Conservation (phyloP, 2,888 invertebrate genomes). For the Orchestes rusci region DNA sequence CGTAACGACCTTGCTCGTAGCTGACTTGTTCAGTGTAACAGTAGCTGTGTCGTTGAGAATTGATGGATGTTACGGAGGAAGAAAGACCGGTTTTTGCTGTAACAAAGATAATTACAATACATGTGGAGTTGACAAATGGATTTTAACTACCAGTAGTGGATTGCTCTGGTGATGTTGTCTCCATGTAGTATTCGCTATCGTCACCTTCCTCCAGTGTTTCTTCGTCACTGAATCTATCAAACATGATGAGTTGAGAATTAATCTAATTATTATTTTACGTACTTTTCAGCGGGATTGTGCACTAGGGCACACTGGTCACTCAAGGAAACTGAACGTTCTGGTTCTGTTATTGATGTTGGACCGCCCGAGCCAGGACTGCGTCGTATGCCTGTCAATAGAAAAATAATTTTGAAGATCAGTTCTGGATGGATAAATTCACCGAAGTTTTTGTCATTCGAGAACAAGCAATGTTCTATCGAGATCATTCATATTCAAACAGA, state of each 20-base stretch:
- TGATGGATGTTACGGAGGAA: slow-evolving; percentile 69
- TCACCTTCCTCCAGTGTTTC: slow-evolving; percentile 38
- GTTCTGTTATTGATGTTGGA: slow-evolving; percentile 30
- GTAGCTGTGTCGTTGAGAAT: slow-evolving; percentile 67
- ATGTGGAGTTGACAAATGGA: too few species aligned
- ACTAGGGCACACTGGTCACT: slow-evolving; percentile 49
- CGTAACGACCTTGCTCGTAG: slow-evolving; percentile 66
- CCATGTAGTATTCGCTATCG: slow-evolving; percentile 37
- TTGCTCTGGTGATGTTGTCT: slow-evolving; percentile 37
- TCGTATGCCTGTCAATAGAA: slow-evolving; percentile 37
- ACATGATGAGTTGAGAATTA: too few species aligned
- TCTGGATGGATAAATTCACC: too few species aligned
- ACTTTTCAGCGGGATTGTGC: slow-evolving; percentile 46
- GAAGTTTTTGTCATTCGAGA: too few species aligned
- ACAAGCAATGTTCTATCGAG: too few species aligned
- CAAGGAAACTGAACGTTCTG: slow-evolving; percentile 34
- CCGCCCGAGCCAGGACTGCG: slow-evolving; percentile 44
- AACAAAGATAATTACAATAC: too few species aligned
- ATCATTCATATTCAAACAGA: too few species aligned
- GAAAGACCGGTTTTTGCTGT: slow-evolving; percentile 60
- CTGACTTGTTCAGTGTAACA: slow-evolving; percentile 74
- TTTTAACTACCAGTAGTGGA: too few species aligned
- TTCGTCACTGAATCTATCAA: slow-evolving; percentile 39
- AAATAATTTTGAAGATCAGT: too few species aligned
- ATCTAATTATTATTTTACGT: slow-evolving; percentile 11